Evolutionary conservation across 2,888 invertebrate genomes (phyloP), one percentile per base, ranked within the genome.

Genomic region (Idaea aversata): DNA sequence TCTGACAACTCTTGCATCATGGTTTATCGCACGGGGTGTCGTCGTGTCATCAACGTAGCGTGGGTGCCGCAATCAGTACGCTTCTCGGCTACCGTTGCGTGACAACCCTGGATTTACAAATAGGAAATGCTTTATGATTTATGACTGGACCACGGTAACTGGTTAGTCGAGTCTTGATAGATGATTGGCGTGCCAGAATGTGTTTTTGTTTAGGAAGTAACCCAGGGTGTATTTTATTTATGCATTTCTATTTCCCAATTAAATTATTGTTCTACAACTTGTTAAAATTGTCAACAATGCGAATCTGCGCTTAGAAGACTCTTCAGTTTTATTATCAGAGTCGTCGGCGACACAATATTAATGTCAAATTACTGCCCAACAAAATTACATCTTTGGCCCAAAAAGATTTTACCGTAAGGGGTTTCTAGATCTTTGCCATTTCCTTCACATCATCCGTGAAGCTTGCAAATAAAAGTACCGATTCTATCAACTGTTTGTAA

Each of bases 31-130:
- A 81, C 75, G 74, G 74, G 77, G 69, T 72, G 73, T 63, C 74
- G 76, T 73, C 72, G 47, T 47, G 47, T 47, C 47, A 71, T 67
- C 67, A 75, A 75, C 71, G 72, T 62, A 62, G 72, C 75, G 77
- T 77, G 71, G 77, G 76, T 65, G 66, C 70, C 66, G 70, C 67
- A 75, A 77, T 77, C 76, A 75, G 71, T 73, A 73, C 72, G 73
- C 68, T 70, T 65, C 69, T 63, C 59, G 64, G 59, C 65, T 60
- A 71, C 71, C 68, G 64, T 70, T 70, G 70, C 70, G 61, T 68
- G 72, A 69, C 72, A 70, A 62, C 67, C 65, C 67, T 34, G 65
- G 65, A 72, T 72, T 71, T 74, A 65, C 69, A 71, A 74, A 72
- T 72, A 71, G 72, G 71, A 74, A 71, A 72, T 67, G 69, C 62